Base-by-base conservation (phyloP, 1,140 invertebrate species). In the Latrodectus geometricus region DNA sequence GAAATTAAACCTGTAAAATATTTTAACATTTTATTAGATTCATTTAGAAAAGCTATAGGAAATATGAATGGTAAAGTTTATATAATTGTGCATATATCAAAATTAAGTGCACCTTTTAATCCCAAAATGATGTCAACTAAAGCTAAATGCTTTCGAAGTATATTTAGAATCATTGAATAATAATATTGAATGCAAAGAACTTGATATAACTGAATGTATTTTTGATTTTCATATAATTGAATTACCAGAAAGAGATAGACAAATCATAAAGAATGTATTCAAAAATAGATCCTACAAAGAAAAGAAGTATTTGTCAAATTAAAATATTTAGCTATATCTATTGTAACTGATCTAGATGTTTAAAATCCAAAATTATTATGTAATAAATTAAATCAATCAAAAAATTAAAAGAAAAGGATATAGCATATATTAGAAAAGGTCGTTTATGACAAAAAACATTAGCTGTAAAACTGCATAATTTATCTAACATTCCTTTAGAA, bases 291-390 rank as follows among this genome's bases (percentile, higher is more conserved):
- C 11, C 14, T 21, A 20, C 15, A 15, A 49, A 65, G 0, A 65
- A 61, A 48, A 65, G 9, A 77, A 77, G 56, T 49, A 77, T 77
- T 65, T 77, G 23, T 48, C 56, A 65, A 23, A 65, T 77, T 35
- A 65, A 65, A 77, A 4, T 65, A 21, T 17, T 77, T 77, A 77
- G 21, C 75, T 65, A 65, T 20, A 77, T 65, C 75, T 8, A 56
- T 76, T 12, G 20, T 76, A 77, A 65, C 75, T 35, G 23, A 7
- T 77, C 15, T 77, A 48, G 5, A 0, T 17, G 48, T 66, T 65
- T 14, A 66, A 65, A 77, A 77, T n/a, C 23, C 56, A 3, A 14
- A 77, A 35, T 23, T 49, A 56, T 65, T 77, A 48, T 35, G 56
- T 48, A 14, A 65, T 54, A 77, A 77, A 65, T 48, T 77, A 66